phyloP scores from a whole-genome alignment of 1,140 invertebrate species.

The Aphelinus certus region DNA sequence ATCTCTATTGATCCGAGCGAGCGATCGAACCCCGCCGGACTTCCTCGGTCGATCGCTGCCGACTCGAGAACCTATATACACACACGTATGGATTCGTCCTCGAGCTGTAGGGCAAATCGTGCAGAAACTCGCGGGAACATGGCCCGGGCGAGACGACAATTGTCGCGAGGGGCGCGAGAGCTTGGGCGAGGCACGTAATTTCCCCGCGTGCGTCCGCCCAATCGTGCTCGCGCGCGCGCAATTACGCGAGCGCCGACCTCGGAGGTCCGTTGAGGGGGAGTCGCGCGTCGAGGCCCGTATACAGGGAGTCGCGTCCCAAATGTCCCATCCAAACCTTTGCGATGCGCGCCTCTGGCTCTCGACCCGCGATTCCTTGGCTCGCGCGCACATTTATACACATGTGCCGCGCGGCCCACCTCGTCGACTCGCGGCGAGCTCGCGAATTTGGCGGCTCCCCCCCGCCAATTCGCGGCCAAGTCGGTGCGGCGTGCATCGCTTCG shows the following conservation, averaged over 20 bases:
- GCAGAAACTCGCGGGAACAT: not conserved
- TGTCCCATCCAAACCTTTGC: slow-evolving; percentile 30
- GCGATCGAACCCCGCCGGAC: slow-evolving; percentile 11
- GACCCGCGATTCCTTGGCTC: not conserved
- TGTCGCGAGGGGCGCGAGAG: too few species aligned
- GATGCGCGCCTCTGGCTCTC: slow-evolving; percentile 7
- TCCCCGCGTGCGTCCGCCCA: too few species aligned
- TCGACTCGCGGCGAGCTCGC: not conserved
- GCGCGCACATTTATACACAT: not conserved
- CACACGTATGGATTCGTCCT: too few species aligned
- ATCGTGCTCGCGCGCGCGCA: too few species aligned
- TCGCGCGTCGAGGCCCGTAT: not conserved
- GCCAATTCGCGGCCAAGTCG: too few species aligned
- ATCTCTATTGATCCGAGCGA: not conserved
- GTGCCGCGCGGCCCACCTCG: not conserved
- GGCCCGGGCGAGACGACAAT: not conserved
- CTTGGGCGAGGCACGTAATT: too few species aligned
- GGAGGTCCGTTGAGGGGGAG: not conserved
- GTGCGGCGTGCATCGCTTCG: too few species aligned
- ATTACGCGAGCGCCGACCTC: not conserved
- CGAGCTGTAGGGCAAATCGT: not conserved
- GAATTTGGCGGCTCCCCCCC: not conserved
- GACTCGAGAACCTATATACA: too few species aligned
- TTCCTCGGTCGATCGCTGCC: slow-evolving; percentile 11
- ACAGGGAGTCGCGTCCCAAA: slow-evolving; percentile 8